Evolutionary conservation across 2,888 invertebrate genomes (phyloP), one percentile per base, ranked within the genome.

Genomic region (Nowickia ferox): DNA sequence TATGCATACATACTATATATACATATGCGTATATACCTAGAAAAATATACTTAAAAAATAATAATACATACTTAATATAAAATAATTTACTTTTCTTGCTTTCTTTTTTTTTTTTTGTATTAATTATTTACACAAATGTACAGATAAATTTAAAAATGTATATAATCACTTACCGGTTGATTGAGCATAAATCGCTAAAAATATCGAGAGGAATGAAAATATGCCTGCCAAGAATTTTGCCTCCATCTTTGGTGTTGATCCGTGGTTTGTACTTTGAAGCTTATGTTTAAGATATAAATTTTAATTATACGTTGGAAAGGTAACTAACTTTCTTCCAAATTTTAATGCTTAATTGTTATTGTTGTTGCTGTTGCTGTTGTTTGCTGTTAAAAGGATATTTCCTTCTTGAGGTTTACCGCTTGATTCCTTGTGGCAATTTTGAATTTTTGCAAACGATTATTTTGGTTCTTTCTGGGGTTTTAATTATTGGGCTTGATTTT

Each of bases 161-260:
- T 30, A 44, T 53, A 55, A 19, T 40, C 1, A 91, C 92, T 92
- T 87, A 92, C 92, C 92, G 91, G 89, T 86, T 90, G 91, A 90
- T 92, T 92, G 91, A 90, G 91, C 92, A 92, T 91, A 90, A 91
- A 92, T 90, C 91, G 91, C 92, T 91, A 92, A 90, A 91, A 92
- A 91, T 92, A 92, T 92, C 88, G 92, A 92, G 91, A 92, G 92
- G 92, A 92, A 92, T 91, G 92, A 92, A 90, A 92, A 89, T 89
- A 92, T 89, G 91, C 91, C 89, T 90, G 91, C 91, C 89, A 92
- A 91, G 90, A 91, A 90, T 91, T 92, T 92, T 88, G 91, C 91
- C 91, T 92, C 92, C 92, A 92, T 92, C 90, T 92, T 92, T 92
- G 91, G 92, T 92, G 92, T 92, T 92, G 92, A 92, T 92, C 91